phyloP scores from a whole-genome alignment of 2,888 invertebrate genomes.

The Notocelia uddmanniana region DNA sequence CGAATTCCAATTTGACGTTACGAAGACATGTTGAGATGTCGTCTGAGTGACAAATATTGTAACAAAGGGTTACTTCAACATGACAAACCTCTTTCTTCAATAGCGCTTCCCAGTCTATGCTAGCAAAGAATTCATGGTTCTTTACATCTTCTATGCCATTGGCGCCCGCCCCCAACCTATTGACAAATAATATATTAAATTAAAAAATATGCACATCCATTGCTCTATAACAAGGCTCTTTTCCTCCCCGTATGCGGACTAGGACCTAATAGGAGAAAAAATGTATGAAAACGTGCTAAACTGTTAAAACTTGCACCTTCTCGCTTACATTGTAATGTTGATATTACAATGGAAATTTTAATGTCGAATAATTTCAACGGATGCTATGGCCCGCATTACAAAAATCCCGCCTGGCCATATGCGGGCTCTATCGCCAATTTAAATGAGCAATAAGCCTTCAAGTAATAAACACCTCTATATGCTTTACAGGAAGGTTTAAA shows the following conservation, averaged over 20 bases:
- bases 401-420: not conserved
- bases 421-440: not conserved
- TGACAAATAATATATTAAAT: not conserved
- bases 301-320: not conserved
- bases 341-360: not conserved
- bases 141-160: slow-evolving; percentile 94
- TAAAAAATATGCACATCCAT: too few species aligned
- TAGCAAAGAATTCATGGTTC: slow-evolving; percentile 96
- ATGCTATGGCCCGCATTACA: not conserved
- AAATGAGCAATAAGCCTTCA: not conserved
- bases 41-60: not conserved
- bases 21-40: not conserved
- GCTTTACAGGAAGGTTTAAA: not conserved
- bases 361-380: not conserved
- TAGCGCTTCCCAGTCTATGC: slow-evolving; percentile 97
- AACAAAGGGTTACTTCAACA: not conserved
- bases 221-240: too few species aligned
- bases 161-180: slow-evolving; percentile 87
- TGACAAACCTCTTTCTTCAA: slow-evolving; percentile 88
- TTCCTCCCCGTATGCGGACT: too few species aligned
- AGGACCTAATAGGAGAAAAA: too few species aligned
- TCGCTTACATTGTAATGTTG: not conserved
- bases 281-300: not conserved
- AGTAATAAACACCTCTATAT: not conserved
- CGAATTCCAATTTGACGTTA: not conserved